phyloP scores from a whole-genome alignment of 2,888 invertebrate species.

The Opisthograptis luteolata region DNA sequence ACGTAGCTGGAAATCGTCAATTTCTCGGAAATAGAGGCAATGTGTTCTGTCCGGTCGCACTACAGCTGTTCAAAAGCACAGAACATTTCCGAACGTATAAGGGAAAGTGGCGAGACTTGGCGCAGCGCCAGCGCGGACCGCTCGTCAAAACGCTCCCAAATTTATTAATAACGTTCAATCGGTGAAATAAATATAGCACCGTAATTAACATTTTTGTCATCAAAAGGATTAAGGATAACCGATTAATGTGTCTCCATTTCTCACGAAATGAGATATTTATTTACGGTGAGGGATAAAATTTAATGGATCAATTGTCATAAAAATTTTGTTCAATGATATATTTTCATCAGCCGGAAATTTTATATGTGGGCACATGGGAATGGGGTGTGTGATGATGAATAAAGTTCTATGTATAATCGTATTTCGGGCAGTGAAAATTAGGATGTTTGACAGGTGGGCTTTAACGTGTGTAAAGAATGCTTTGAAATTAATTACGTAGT shows the following conservation, averaged over 20 bases:
- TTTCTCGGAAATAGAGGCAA: constrained; percentile 76
- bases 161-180: constrained; percentile 75
- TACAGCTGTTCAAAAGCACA: constrained; percentile 57
- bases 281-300: constrained; percentile 33
- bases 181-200: constrained; percentile 68
- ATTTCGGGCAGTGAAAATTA: constrained; percentile 2
- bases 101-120: constrained; percentile 71
- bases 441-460: constrained; percentile 6
- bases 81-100: constrained; percentile 56
- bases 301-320: constrained; percentile 38
- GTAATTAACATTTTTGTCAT: constrained; percentile 77
- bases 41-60: constrained; percentile 63
- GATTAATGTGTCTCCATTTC: constrained; percentile 49
- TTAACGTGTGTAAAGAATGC: constrained; percentile 10
- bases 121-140: constrained; percentile 57
- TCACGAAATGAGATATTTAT: constrained; percentile 44
- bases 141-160: constrained; percentile 65
- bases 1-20: constrained; percentile 67
- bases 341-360: constrained; percentile 32
- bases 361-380: constrained; percentile 15
- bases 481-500: constrained; percentile 45
- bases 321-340: constrained; percentile 27
- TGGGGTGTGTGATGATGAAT: constrained; percentile 12
- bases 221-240: constrained; percentile 65
- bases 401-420: constrained; percentile 8